These are phyloP conservation scores for Parasteatoda tepidariorum DNA, from an alignment of 1,140 invertebrate species.

Conservation along the genomic window DNA sequence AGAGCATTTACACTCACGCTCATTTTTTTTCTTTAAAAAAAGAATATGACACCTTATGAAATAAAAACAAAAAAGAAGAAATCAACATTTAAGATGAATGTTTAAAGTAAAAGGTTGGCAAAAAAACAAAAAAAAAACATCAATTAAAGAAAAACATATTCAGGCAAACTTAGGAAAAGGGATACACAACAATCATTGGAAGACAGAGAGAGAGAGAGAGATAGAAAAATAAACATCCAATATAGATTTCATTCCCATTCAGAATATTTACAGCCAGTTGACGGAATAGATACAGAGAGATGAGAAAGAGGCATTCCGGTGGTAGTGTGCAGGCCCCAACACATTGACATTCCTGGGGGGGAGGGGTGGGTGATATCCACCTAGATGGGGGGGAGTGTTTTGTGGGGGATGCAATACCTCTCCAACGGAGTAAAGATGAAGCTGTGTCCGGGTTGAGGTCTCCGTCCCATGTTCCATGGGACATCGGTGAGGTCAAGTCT, in stretches of 20 bases:
- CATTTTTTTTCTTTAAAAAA: background rate
- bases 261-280: background rate
- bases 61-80: background rate
- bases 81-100: background rate
- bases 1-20: background rate
- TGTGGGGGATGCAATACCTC: slow-evolving; percentile 56
- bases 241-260: background rate
- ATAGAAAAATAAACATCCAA: too few species aligned
- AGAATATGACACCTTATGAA: background rate
- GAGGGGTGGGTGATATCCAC: slow-evolving; percentile 27
- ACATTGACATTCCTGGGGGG: slow-evolving; percentile 38
- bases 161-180: background rate
- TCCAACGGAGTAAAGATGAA: slow-evolving; percentile 50
- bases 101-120: background rate
- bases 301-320: background rate
- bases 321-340: background rate
- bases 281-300: slow-evolving; percentile 4
- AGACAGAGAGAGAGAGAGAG: background rate
- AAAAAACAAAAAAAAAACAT: background rate
- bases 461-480: slow-evolving; percentile 69
- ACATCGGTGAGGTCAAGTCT: slow-evolving; percentile 71
- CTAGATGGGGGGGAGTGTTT: background rate
- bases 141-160: background rate
- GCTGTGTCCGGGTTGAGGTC: slow-evolving; percentile 64
- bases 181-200: slow-evolving; percentile 1